These are phyloP conservation scores for Myotis myotis DNA, from an alignment of 2,797 vertebrate species.

Conservation along the genomic window DNA sequence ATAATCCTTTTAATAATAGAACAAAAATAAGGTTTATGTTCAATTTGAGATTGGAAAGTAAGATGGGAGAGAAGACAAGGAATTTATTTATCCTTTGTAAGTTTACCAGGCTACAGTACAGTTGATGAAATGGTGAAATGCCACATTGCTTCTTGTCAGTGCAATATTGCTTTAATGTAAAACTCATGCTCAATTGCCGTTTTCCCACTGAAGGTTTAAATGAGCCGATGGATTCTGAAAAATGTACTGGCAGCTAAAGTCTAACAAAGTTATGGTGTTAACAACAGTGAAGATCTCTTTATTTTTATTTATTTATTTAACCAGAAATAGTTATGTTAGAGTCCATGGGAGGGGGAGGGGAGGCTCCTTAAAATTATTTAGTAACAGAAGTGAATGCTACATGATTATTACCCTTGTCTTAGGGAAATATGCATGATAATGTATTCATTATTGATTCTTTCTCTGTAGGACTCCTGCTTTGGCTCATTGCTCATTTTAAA, in stretches of 20 bases:
- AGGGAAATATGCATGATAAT: constrained; percentile 80
- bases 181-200: constrained; percentile 35
- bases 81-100: neutral
- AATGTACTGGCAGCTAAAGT: neutral
- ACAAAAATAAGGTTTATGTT: neutral
- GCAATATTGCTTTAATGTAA: neutral
- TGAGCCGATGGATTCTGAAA: constrained; percentile 45
- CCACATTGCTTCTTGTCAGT: neutral
- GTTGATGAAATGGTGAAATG: neutral
- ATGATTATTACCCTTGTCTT: constrained; percentile 75
- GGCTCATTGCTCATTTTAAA: constrained; percentile 79
- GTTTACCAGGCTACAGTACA: neutral
- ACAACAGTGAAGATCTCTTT: neutral
- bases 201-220: constrained; percentile 56
- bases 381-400: constrained; percentile 66
- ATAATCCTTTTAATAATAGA: neutral
- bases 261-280: neutral
- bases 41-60: neutral
- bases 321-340: neutral
- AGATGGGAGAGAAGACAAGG: neutral
- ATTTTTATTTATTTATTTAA: neutral
- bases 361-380: constrained; percentile 64
- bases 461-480: constrained; percentile 66
- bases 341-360: neutral
- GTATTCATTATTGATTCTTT: constrained; percentile 79